Evolutionary conservation across 2,888 invertebrate species (phyloP).

Genomic region (Eristalis tenax): DNA sequence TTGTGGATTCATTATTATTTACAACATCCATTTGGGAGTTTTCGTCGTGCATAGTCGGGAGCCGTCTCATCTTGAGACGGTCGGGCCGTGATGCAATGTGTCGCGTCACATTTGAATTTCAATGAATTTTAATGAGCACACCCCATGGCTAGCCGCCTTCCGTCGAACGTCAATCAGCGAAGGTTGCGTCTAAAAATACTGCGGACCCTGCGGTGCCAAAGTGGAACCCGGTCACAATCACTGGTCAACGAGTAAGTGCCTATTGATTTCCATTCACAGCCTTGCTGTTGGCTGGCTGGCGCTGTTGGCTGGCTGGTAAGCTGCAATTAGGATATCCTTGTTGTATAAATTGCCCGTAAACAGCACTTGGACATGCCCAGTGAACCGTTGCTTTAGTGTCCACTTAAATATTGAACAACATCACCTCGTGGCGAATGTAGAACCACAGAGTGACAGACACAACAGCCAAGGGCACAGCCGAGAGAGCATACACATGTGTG

Average conservation of each 20-base stretch:
- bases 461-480: constrained; percentile 1
- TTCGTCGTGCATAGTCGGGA: neutral
- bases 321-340: constrained; percentile 54
- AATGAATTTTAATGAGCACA: constrained; percentile 50
- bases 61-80: constrained; percentile 12
- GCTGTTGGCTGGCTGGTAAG: constrained; percentile 26
- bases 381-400: constrained; percentile 32
- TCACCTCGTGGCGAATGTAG: neutral
- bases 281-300: neutral
- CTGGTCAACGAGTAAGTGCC: constrained; percentile 35
- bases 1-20: constrained; percentile 64
- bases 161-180: constrained; percentile 3
- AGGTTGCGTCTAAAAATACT: constrained; percentile 41
- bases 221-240: neutral
- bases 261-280: constrained; percentile 49
- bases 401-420: constrained; percentile 20
- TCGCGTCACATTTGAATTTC: constrained; percentile 48
- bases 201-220: neutral
- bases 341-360: constrained; percentile 53
- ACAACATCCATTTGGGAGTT: constrained; percentile 48
- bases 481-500: neutral
- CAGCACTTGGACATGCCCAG: constrained; percentile 59
- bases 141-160: constrained; percentile 1
- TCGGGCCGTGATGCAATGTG: constrained; percentile 17
- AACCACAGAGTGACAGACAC: neutral